A percentile compares a stretch with the other conserved stretches of the same genome.
These are phyloP conservation scores for Silvanus unidentatus DNA, from an alignment of 2,888 invertebrate genomes.

Conservation along the genomic window DNA sequence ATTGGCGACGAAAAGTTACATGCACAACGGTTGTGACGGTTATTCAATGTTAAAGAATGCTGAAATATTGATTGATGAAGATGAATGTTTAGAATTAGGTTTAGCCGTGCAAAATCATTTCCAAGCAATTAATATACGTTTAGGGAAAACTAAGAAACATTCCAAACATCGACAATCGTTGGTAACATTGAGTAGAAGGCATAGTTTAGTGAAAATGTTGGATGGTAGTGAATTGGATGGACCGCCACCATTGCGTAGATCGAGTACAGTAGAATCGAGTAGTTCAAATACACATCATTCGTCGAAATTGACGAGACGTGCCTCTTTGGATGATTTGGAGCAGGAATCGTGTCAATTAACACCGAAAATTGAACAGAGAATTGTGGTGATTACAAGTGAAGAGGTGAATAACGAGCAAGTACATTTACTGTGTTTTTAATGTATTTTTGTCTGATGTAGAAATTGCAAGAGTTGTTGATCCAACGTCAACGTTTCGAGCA, in stretches of 20 bases:
- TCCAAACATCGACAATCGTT: constrained; percentile 82
- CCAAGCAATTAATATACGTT: constrained; percentile 74
- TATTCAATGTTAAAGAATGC: constrained; percentile 72
- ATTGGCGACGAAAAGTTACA: constrained; percentile 76
- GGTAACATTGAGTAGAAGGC: constrained; percentile 73
- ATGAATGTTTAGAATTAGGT: constrained; percentile 78
- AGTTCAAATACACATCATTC: constrained; percentile 29
- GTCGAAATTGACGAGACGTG: constrained; percentile 60
- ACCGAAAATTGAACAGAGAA: constrained; percentile 76
- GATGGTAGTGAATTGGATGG: constrained; percentile 66
- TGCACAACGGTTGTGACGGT: constrained; percentile 78
- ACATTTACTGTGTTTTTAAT: constrained; percentile 2
- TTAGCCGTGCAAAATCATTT: constrained; percentile 87
- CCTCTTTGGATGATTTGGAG: constrained; percentile 76
- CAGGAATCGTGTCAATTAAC: constrained; percentile 74
- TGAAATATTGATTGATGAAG: constrained; percentile 72
- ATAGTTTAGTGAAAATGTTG: constrained; percentile 73
- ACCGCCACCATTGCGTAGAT: constrained; percentile 62
- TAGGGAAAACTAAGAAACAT: constrained; percentile 62
- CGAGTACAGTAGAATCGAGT: constrained; percentile 39
- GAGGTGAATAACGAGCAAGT: constrained; percentile 58
- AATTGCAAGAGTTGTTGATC: constrained; percentile 52
- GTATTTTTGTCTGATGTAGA: constrained; percentile 47
- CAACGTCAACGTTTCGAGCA: constrained; percentile 60
- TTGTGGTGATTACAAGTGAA: constrained; percentile 65